Conservation (phyloP, 2,888 invertebrate genomes). For the Platycnemis pennipes region DNA sequence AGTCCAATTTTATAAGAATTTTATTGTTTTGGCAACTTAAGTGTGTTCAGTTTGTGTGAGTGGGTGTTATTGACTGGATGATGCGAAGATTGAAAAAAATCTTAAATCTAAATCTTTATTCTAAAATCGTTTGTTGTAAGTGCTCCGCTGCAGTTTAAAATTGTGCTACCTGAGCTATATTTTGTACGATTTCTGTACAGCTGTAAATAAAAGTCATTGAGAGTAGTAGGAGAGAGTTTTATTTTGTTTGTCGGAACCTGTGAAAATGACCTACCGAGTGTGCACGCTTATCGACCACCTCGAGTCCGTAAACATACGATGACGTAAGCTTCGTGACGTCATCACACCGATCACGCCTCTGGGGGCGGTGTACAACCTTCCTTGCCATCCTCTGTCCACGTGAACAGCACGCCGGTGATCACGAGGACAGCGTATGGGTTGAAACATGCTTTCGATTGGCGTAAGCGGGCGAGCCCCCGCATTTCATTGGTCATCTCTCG, state of each 20-base stretch:
- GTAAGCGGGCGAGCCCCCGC: constrained; percentile 86
- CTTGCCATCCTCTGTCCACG: constrained; percentile 88
- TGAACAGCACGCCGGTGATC: constrained; percentile 89
- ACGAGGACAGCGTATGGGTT: constrained; percentile 88
- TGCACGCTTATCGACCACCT: background rate
- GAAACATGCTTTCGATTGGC: constrained; percentile 83
- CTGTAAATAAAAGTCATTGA: constrained; percentile 3
- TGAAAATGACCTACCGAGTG: background rate
- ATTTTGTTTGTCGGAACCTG: background rate
- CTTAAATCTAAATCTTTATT: background rate
- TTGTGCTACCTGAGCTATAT: background rate
- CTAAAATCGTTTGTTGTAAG: background rate
- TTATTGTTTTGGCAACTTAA: background rate
- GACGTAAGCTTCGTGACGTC: constrained; percentile 79
- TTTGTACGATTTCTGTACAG: background rate
- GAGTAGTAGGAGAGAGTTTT: no score
- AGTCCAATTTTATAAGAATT: background rate
- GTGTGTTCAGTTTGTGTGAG: background rate
- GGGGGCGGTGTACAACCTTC: constrained; percentile 79
- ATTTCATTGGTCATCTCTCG: constrained; percentile 82
- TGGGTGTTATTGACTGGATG: background rate
- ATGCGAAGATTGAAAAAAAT: background rate
- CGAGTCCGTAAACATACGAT: constrained; percentile 44
- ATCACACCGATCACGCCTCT: constrained; percentile 82
- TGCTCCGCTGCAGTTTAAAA: background rate